Percentiles rank a stretch among this genome's conserved stretches.
Conservation (phyloP, 1,140 invertebrate genomes). For the Danaus melanippus region DNA sequence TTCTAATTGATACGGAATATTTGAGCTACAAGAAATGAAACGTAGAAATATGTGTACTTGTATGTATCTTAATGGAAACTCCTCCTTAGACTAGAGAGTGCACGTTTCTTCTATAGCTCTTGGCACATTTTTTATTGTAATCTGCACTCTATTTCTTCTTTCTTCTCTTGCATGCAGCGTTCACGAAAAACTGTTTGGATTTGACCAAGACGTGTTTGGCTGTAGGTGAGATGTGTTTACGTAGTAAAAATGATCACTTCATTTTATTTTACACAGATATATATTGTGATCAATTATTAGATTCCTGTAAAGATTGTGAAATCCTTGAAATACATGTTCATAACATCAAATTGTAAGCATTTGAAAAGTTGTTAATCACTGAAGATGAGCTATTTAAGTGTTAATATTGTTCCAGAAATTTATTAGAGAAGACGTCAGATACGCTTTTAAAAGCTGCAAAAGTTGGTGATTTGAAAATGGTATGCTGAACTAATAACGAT, state of each 20-base stretch:
- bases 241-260: background rate
- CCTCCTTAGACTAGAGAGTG: background rate
- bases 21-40: background rate
- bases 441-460: constrained; percentile 82
- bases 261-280: background rate
- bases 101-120: constrained; percentile 8
- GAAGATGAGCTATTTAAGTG: constrained; percentile 1
- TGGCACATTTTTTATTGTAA: constrained; percentile 20
- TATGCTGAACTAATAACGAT: constrained; percentile 28
- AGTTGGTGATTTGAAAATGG: constrained; percentile 68
- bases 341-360: too few relatives aligned
- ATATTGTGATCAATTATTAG: too few relatives aligned
- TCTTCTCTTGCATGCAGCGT: constrained; percentile 79
- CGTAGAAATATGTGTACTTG: constrained; percentile 3
- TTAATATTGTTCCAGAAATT: constrained; percentile 59
- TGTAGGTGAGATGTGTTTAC: constrained; percentile 75
- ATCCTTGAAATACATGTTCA: too few relatives aligned
- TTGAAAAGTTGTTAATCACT: too few relatives aligned
- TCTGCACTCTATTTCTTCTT: constrained; percentile 61
- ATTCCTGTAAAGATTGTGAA: too few relatives aligned
- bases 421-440: constrained; percentile 85
- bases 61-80: constrained; percentile 7
- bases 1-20: too few relatives aligned
- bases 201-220: constrained; percentile 80
- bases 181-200: constrained; percentile 82